Evolutionary conservation across 2,113 vertebrate species (phyloP), one percentile per base, ranked within the genome.

Genomic region (Dryoscopus gambensis): DNA sequence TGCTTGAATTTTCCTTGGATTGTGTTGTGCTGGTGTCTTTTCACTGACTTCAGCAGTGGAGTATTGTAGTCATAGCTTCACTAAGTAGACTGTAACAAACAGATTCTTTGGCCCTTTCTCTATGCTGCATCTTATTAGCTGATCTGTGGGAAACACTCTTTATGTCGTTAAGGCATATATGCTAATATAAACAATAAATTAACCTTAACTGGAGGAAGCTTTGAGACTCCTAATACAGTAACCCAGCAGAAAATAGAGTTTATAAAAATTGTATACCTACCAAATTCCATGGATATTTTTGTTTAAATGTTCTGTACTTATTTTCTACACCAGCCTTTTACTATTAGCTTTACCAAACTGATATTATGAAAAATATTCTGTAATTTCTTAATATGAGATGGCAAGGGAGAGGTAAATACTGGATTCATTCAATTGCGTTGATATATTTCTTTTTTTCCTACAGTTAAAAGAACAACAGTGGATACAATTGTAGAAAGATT

Each of bases 11-110:
- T 97, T 97, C 79, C 89, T 96, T 97, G 96, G 95, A 93, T 96
- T 97, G 47, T 96, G 86, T 97, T 93, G 68, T 90, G 89, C 89
- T 97, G 77, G 68, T 98, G 94, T 90, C 95, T 97, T 98, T 98
- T 97, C 94, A 95, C 97, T 97, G 95, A 98, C 95, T 97, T 97
- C 96, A 97, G 97, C 94, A 93, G 42, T 84, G 55, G 57, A 89
- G 74, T 86, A 67, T 91, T 92, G 73, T 97, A 96, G 86, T 94
- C 93, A 93, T 56, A 90, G 92, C 87, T 94, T 97, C 87, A 70
- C 85, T 96, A 95, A 98, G 93, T 95, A 97, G 96, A 97, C 82
- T 97, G 93, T 96, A 97, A 97, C 96, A 96, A 98, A 97, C 96
- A 98, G 97, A 98, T 97, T 98, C 93, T 93, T 75, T 94, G 91